These are phyloP conservation scores for Oreortyx pictus DNA, from an alignment of 2,797 vertebrate species.

Conservation along the genomic window DNA sequence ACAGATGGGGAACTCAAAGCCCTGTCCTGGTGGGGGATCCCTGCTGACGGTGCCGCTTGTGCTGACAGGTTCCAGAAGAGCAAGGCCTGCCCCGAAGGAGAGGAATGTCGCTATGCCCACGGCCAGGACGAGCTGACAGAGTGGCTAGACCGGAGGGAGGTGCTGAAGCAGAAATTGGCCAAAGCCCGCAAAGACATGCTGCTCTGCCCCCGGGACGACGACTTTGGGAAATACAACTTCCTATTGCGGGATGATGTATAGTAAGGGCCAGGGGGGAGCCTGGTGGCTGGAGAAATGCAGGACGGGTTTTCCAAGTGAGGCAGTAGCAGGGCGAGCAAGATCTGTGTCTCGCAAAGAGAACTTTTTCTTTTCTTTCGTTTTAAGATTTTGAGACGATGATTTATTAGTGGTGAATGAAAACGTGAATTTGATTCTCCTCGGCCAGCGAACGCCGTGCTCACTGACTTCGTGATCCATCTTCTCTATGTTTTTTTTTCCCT, in stretches of 20 bases:
- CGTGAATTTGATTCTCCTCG: slow-evolving; percentile 60
- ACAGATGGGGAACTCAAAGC: background rate
- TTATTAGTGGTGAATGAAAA: slow-evolving; percentile 65
- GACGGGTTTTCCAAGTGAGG: slow-evolving; percentile 3
- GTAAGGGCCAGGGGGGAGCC: background rate
- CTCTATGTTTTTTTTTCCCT: background rate
- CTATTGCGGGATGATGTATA: slow-evolving; percentile 85
- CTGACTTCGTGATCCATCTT: slow-evolving; percentile 34
- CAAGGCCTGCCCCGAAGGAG: slow-evolving; percentile 86
- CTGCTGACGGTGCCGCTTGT: background rate
- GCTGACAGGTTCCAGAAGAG: slow-evolving; percentile 80
- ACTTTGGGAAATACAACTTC: slow-evolving; percentile 98
- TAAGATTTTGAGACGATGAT: slow-evolving; percentile 66
- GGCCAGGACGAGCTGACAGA: slow-evolving; percentile 90
- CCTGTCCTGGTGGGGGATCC: background rate
- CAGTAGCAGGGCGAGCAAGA: slow-evolving; percentile 45
- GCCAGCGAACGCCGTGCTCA: slow-evolving; percentile 29
- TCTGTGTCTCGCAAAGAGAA: slow-evolving; percentile 43
- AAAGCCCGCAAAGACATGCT: slow-evolving; percentile 93
- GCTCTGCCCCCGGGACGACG: slow-evolving; percentile 86
- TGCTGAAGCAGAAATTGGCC: slow-evolving; percentile 90
- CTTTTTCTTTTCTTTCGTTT: slow-evolving; percentile 48
- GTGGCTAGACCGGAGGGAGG: slow-evolving; percentile 89
- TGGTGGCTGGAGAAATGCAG: slow-evolving; percentile 30
- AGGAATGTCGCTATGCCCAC: slow-evolving; percentile 91